Evolutionary conservation across 2,888 invertebrate species (phyloP), one percentile per base, ranked within the genome.

Genomic region (Lottia scabra): DNA sequence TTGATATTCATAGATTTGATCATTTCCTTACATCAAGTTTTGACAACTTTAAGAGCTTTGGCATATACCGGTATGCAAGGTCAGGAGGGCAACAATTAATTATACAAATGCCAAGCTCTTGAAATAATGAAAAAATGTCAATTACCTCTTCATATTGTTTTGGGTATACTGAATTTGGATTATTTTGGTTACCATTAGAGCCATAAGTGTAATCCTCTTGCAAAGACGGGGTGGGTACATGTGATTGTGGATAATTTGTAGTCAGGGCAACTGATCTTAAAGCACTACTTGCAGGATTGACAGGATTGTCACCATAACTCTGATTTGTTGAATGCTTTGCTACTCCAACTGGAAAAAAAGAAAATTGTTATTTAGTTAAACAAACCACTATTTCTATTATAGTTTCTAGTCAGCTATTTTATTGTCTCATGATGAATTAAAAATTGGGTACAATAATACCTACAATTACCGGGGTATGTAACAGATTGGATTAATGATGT

Each of bases 201-300:
- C 73, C 75, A 75, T 77, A 77, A 45, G 74, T 75, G 70, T 76
- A 77, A 23, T 80, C 79, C 64, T 81, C 81, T 44, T 77, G 79
- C 65, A 78, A 81, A 48, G 76, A 79, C 48, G 74, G 78, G 78
- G 78, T 77, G 27, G 65, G 65, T 27, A 76, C 81, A 73, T 75
- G 71, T 16, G 68, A 67, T 75, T 75, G 71, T 16, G 68, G 70
- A 65, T 71, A 70, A 66, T 74, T 74, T 69, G 75, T 74, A 75
- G 74, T 80, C 73, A 78, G 73, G 56, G 79, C 78, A 46, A 79
- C 77, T 67, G 71, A 73, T 70, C 72, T 73, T 46, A 80, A 75
- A 38, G 78, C 78, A 72, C 77, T 70, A 66, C 78, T 79, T 65
- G 80, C 80, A 62, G 79, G 76, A 74, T 79, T 79, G 43, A 80